Conservation (phyloP, 2,888 invertebrate genomes). For the Macrophya alboannulata region DNA sequence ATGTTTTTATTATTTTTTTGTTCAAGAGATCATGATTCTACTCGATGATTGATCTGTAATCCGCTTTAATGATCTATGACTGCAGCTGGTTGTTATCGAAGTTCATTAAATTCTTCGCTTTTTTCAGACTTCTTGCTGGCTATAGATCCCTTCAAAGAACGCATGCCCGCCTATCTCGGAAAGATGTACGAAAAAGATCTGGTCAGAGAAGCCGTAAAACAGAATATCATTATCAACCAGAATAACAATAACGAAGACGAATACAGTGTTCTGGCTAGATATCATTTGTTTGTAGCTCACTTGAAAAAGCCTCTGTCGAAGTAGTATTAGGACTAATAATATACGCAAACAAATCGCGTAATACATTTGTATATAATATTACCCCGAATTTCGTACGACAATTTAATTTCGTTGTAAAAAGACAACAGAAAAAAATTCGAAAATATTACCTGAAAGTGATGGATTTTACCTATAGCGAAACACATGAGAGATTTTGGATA, state of each 20-base stretch:
- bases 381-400: too few species aligned
- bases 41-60: background rate
- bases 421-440: too few species aligned
- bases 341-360: too few species aligned
- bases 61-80: too few species aligned
- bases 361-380: too few species aligned
- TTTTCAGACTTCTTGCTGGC: conserved; percentile 86
- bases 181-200: conserved; percentile 85
- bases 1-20: conserved; percentile 62
- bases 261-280: conserved; percentile 78
- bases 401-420: too few species aligned
- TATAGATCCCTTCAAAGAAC: conserved; percentile 86
- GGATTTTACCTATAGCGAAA: too few species aligned
- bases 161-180: conserved; percentile 83
- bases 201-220: conserved; percentile 80
- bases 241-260: conserved; percentile 79
- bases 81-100: background rate
- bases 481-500: too few species aligned
- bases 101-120: background rate
- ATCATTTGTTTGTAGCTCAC: conserved; percentile 73
- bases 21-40: background rate
- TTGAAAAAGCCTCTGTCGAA: conserved; percentile 67
- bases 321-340: background rate
- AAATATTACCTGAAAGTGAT: too few species aligned
- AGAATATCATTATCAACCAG: conserved; percentile 78